These are phyloP conservation scores for Amphiprion clarkii DNA, from an alignment of 2,797 vertebrate species.

Conservation along the genomic window DNA sequence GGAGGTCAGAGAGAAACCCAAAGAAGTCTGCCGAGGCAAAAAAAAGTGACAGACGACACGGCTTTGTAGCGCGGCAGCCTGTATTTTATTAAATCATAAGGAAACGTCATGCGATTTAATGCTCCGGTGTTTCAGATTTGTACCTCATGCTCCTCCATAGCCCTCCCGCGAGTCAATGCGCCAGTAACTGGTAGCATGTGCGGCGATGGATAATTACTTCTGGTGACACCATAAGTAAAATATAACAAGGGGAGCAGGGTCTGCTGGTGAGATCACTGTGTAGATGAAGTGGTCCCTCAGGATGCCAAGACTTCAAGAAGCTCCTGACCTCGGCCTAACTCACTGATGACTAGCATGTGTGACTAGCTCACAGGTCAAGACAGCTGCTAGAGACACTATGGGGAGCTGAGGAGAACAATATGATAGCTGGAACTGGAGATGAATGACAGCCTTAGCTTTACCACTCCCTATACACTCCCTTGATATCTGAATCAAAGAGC, in stretches of 20 bases:
- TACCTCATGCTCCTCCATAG: slow-evolving; percentile 62
- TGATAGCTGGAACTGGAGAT: slow-evolving; percentile 59
- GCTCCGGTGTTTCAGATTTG: slow-evolving; percentile 72
- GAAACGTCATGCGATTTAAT: slow-evolving; percentile 74
- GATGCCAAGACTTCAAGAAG: slow-evolving; percentile 87
- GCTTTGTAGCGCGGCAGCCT: slow-evolving; percentile 61
- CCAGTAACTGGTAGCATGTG: slow-evolving; percentile 85
- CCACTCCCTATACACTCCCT: slow-evolving; percentile 46
- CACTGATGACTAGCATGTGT: slow-evolving; percentile 89
- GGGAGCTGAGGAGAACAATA: slow-evolving; percentile 58
- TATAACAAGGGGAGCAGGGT: slow-evolving; percentile 84
- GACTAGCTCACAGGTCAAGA: slow-evolving; percentile 79
- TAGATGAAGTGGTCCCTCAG: slow-evolving; percentile 84
- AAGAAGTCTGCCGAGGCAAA: slow-evolving; percentile 42
- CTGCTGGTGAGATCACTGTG: slow-evolving; percentile 85
- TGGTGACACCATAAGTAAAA: slow-evolving; percentile 86
- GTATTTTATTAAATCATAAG: slow-evolving; percentile 76
- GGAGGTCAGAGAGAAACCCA: slow-evolving; percentile 69
- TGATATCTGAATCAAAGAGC: slow-evolving; percentile 68
- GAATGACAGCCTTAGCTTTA: slow-evolving; percentile 67
- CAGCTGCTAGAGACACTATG: slow-evolving; percentile 82
- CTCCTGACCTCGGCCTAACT: slow-evolving; percentile 85
- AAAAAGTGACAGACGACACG: slow-evolving; percentile 68
- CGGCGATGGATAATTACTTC: slow-evolving; percentile 83
- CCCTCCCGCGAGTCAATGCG: slow-evolving; percentile 64